phyloP scores from a whole-genome alignment of 2,113 vertebrate species.

The Oryzias celebensis region DNA sequence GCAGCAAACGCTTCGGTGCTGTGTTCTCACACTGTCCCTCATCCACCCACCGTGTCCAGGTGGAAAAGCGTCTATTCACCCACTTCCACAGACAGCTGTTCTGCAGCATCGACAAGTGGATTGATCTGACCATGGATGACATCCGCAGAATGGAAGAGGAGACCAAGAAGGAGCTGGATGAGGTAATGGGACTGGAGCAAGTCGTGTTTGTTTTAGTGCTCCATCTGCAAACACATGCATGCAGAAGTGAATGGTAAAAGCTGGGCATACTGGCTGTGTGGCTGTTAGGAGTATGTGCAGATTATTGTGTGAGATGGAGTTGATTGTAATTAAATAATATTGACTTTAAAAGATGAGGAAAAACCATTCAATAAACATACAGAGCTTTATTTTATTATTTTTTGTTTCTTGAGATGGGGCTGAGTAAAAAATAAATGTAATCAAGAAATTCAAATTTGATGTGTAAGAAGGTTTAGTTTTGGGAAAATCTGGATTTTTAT shows the following conservation, averaged over 20 bases:
- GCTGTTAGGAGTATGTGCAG: too few relatives aligned
- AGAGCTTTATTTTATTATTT: too few relatives aligned
- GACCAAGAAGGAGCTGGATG: conserved; percentile 90
- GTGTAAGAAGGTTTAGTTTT: too few relatives aligned
- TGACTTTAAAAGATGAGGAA: too few relatives aligned
- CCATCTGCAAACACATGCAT: background rate
- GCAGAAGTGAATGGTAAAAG: background rate
- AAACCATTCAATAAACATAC: too few relatives aligned
- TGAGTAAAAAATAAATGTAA: too few relatives aligned
- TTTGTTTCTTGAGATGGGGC: too few relatives aligned
- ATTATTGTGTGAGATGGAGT: too few relatives aligned
- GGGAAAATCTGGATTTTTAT: too few relatives aligned
- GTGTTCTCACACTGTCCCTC: background rate
- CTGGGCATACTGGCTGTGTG: too few relatives aligned
- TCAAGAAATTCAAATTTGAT: too few relatives aligned
- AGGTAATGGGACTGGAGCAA: conserved; percentile 71
- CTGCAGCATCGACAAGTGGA: conserved; percentile 92
- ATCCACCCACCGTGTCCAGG: conserved; percentile 65
- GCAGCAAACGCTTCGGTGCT: background rate
- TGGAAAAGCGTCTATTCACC: conserved; percentile 92
- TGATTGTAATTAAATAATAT: too few relatives aligned
- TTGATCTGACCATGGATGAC: conserved; percentile 92
- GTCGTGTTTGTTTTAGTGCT: background rate
- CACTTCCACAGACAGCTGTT: conserved; percentile 97
- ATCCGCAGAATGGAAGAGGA: conserved; percentile 95